These are phyloP conservation scores for Caligus rogercresseyi DNA, from an alignment of 1,140 invertebrate species.

Conservation along the genomic window DNA sequence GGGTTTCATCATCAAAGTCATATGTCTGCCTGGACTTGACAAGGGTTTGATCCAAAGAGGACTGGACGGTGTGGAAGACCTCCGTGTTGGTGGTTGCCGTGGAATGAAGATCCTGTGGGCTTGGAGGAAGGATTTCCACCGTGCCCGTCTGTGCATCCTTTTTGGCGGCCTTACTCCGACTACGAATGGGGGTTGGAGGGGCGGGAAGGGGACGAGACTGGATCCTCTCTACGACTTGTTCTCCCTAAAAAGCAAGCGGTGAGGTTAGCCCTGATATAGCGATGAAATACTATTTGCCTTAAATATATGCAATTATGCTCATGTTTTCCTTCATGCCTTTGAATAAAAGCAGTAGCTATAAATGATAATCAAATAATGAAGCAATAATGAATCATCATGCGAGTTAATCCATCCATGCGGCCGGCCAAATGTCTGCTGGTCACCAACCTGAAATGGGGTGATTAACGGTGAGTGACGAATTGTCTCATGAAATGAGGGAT, in stretches of 20 bases:
- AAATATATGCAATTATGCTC: no score
- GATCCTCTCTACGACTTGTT: conserved; percentile 6
- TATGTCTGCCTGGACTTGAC: background rate
- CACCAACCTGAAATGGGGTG: background rate
- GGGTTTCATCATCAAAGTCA: conserved; percentile 11
- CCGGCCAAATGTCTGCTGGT: no score
- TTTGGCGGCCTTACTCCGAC: background rate
- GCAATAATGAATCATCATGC: no score
- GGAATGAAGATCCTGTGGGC: background rate
- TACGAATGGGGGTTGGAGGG: background rate
- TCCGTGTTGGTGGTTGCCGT: background rate
- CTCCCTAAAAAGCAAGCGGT: conserved; percentile 1
- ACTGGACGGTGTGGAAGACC: conserved; percentile 5
- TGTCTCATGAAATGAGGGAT: background rate
- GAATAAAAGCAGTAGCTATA: no score
- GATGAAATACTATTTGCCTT: no score
- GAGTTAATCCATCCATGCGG: no score
- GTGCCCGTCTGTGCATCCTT: background rate
- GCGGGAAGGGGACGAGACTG: conserved; percentile 9
- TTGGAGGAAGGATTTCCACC: background rate
- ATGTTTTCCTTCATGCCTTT: no score
- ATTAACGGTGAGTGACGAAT: background rate
- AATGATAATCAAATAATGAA: no score
- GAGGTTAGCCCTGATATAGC: no score
- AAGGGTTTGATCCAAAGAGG: background rate